phyloP scores from a whole-genome alignment of 37 sponge, comb jelly and placozoan species.

The Hexactinellida sp. region DNA sequence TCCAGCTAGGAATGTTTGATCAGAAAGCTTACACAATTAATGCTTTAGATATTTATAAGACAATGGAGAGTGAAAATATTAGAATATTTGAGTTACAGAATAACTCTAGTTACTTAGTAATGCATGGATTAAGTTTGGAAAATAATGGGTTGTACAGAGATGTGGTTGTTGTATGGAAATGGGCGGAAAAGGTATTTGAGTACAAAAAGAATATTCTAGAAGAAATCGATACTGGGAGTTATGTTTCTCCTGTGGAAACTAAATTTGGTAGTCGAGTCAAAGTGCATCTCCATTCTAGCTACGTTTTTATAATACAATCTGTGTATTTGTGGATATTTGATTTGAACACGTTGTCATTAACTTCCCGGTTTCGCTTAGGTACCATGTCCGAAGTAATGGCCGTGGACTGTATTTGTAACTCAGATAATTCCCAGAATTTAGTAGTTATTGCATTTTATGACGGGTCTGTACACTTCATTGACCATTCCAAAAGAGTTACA shows the following conservation, averaged over 20 bases:
- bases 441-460: not conserved
- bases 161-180: slow-evolving; percentile 5
- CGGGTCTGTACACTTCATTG: not conserved
- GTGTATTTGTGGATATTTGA: not conserved
- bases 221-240: not conserved
- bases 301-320: not conserved
- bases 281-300: not conserved
- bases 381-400: not conserved
- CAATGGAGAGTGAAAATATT: not conserved
- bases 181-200: not conserved
- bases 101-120: not conserved
- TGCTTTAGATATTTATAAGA: not conserved
- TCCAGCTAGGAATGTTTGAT: not conserved
- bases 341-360: not conserved
- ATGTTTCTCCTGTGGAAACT: not conserved
- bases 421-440: not conserved
- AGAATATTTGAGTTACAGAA: not conserved
- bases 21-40: not conserved
- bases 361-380: not conserved
- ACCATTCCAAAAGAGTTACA: not conserved
- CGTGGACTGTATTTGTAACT: not conserved
- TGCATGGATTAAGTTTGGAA: not conserved
- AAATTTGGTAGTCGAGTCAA: not conserved
- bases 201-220: not conserved
- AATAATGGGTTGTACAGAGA: not conserved